Percentiles rank a stretch among this genome's conserved stretches.
Conservation (phyloP, 37 sponge, comb jelly and placozoan genomes). For the Aplysina aerophoba region DNA sequence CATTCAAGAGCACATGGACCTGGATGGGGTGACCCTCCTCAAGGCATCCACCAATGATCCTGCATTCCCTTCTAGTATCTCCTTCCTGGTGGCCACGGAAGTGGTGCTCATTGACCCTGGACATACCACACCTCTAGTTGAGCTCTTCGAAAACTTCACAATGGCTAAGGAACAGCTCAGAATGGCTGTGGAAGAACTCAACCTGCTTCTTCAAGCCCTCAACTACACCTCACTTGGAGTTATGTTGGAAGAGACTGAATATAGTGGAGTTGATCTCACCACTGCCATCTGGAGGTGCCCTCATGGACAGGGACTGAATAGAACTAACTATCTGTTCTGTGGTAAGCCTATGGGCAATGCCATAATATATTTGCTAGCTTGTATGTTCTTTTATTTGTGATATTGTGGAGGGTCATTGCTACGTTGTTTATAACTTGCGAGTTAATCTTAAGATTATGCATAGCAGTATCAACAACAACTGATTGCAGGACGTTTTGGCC, state of each 20-base stretch:
- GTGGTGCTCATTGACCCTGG: background rate
- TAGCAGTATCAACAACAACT: too few relatives aligned
- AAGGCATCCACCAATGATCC: background rate
- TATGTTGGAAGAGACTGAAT: background rate
- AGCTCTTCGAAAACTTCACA: constrained; percentile 17
- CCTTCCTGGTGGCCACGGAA: constrained; percentile 7
- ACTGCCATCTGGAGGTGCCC: constrained; percentile 33
- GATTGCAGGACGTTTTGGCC: too few relatives aligned
- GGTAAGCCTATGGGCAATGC: background rate
- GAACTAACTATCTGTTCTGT: constrained; percentile 25
- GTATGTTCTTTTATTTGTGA: too few relatives aligned
- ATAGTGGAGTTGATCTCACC: constrained; percentile 12
- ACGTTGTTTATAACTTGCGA: too few relatives aligned
- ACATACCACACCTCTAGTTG: background rate
- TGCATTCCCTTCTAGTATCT: background rate
- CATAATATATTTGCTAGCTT: too few relatives aligned
- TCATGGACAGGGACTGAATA: constrained; percentile 10
- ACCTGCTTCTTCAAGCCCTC: background rate
- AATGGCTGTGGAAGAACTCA: background rate
- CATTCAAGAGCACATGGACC: background rate
- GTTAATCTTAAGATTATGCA: too few relatives aligned
- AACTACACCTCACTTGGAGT: background rate
- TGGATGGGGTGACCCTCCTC: background rate
- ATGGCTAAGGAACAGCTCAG: background rate
- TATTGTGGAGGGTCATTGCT: too few relatives aligned